Percentiles rank a stretch among this genome's conserved stretches.
Conservation (phyloP, 2,113 vertebrate genomes). For the Lophura nycthemera region DNA sequence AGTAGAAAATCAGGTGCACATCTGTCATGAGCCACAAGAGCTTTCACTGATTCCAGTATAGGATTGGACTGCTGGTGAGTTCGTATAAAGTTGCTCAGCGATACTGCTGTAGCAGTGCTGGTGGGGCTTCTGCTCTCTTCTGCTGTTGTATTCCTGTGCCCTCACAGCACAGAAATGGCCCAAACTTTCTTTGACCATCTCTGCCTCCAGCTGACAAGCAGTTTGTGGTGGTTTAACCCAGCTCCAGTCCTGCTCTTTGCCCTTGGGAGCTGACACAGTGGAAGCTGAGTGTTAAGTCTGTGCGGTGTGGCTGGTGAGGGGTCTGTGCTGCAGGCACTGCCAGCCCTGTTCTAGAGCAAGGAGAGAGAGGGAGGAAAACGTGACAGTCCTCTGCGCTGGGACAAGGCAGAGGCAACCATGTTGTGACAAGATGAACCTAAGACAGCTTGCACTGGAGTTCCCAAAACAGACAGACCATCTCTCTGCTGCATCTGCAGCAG, state of each 20-base stretch:
- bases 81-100: fast-evolving
- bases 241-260: neutral
- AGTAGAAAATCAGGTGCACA: neutral
- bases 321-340: neutral
- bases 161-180: neutral
- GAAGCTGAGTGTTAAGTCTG: neutral
- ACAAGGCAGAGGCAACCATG: fast-evolving
- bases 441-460: neutral
- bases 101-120: neutral
- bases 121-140: fast-evolving
- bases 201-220: neutral
- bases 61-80: neutral
- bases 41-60: neutral
- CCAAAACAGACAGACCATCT: neutral
- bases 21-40: neutral
- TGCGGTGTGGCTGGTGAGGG: neutral
- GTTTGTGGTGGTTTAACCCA: neutral
- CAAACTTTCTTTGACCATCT: neutral
- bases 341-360: neutral
- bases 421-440: neutral
- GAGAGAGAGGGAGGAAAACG: neutral
- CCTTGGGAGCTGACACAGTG: neutral
- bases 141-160: neutral
- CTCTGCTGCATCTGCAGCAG: neutral
- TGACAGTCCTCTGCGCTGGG: neutral